phyloP scores from a whole-genome alignment of 2,797 vertebrate species.

The Tenualosa thibaudeaui region DNA sequence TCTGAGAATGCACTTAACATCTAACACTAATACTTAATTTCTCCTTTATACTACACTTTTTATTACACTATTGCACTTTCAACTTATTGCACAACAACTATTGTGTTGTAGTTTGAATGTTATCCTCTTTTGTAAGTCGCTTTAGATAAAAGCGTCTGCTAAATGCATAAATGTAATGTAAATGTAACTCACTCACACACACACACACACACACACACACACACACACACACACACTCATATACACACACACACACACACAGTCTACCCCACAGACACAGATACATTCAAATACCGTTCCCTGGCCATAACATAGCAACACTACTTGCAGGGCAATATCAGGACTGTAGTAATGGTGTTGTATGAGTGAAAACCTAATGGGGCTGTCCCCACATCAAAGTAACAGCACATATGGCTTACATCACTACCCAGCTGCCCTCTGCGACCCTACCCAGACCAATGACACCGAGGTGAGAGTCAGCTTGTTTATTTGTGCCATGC shows the following conservation, averaged over 20 bases:
- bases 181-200: background rate
- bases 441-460: background rate
- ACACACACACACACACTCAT: background rate
- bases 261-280: background rate
- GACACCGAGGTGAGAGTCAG: background rate
- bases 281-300: background rate
- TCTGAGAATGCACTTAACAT: too few relatives aligned
- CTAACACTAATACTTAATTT: too few relatives aligned
- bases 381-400: background rate
- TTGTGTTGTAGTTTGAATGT: too few relatives aligned
- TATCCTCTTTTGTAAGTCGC: too few relatives aligned
- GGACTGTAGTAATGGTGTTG: background rate
- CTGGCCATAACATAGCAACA: background rate
- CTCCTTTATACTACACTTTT: too few relatives aligned
- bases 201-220: conserved; percentile 1
- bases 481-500: conserved; percentile 34
- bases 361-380: background rate
- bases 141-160: too few relatives aligned
- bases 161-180: too few relatives aligned
- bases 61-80: too few relatives aligned
- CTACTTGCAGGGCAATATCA: background rate
- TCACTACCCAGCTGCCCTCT: background rate
- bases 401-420: background rate
- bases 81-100: too few relatives aligned
- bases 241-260: conserved; percentile 20